Evolutionary conservation across 2,113 vertebrate genomes (phyloP).

Genomic region (Agapornis roseicollis): DNA sequence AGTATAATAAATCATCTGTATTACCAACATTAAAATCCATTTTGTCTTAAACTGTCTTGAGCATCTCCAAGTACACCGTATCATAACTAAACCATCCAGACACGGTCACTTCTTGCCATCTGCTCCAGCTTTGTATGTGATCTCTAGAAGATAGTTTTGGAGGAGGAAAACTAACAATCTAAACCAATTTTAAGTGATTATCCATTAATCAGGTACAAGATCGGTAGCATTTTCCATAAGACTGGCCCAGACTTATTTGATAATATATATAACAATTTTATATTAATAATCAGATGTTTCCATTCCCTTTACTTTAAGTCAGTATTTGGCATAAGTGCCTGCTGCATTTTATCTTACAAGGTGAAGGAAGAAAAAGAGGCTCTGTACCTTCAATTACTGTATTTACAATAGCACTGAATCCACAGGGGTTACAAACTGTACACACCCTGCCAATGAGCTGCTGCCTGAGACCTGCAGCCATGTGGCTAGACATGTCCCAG

Average conservation of each 20-base stretch:
- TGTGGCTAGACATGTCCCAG: neutral
- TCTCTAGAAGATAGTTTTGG: neutral
- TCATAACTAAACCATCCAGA: neutral
- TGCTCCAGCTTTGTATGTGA: neutral
- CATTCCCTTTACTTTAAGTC: neutral
- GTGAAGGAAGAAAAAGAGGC: neutral
- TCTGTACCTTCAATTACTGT: neutral
- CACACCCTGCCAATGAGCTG: accelerated
- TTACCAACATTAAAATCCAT: neutral
- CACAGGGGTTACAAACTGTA: neutral
- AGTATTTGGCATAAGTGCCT: accelerated
- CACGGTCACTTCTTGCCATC: neutral
- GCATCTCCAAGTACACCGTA: neutral
- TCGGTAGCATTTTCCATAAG: neutral
- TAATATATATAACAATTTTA: neutral
- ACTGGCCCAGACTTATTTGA: neutral
- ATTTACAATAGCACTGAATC: neutral
- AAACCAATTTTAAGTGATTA: neutral
- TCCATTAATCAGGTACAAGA: neutral
- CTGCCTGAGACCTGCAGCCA: neutral
- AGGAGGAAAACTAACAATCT: neutral
- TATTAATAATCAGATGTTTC: neutral
- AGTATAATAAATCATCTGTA: neutral
- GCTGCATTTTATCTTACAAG: neutral
- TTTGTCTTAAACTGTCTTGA: neutral